Percentiles rank a stretch among this genome's conserved stretches.
These are phyloP conservation scores for Coreoperca whiteheadi DNA, from an alignment of 2,113 vertebrate species.

Conservation along the genomic window DNA sequence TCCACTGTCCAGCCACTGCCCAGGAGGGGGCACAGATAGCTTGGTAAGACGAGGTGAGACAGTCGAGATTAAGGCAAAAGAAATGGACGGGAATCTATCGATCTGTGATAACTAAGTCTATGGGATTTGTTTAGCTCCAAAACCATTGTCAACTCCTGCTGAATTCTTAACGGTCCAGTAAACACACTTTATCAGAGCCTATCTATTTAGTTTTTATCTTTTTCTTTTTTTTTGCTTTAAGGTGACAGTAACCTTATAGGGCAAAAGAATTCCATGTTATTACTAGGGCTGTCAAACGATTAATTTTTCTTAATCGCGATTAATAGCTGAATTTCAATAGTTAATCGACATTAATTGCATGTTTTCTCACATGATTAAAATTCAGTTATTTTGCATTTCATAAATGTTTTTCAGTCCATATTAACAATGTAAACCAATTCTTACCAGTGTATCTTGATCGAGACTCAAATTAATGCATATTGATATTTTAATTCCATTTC, in stretches of 20 bases:
- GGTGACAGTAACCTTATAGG: neutral
- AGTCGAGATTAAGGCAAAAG: slow-evolving; percentile 64
- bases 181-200: neutral
- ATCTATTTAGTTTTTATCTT: neutral
- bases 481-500: too few relatives aligned
- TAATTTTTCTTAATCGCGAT: too few relatives aligned
- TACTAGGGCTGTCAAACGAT: too few relatives aligned
- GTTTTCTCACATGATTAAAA: too few relatives aligned
- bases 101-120: slow-evolving; percentile 59
- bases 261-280: neutral
- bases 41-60: slow-evolving; percentile 68
- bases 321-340: too few relatives aligned
- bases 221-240: neutral
- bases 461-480: too few relatives aligned
- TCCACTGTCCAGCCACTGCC: slow-evolving; percentile 77
- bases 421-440: too few relatives aligned
- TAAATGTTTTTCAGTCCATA: too few relatives aligned
- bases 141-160: neutral
- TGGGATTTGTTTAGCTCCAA: slow-evolving; percentile 22
- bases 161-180: neutral
- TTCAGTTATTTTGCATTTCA: too few relatives aligned
- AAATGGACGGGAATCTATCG: slow-evolving; percentile 58
- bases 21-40: slow-evolving; percentile 79
- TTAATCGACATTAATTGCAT: too few relatives aligned
- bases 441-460: too few relatives aligned